Evolutionary conservation across 2,113 vertebrate genomes (phyloP).

Genomic region (Hydrolagus affinis): DNA sequence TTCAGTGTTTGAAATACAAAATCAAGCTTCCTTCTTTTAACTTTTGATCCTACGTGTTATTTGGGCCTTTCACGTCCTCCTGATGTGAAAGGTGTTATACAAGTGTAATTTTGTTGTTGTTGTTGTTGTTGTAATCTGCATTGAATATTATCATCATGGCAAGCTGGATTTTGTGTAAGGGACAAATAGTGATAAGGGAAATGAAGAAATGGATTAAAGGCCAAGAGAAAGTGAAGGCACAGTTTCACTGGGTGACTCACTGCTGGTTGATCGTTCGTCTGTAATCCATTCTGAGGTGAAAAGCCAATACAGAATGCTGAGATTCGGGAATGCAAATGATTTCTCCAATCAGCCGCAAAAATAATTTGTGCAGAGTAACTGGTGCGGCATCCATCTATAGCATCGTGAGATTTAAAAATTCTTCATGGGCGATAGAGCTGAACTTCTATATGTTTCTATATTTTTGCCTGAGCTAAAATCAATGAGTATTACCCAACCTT

Average conservation of each 20-base stretch:
- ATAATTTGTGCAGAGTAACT: not conserved
- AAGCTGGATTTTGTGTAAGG: no score
- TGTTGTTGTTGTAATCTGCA: no score
- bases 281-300: not conserved
- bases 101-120: no score
- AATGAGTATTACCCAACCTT: not conserved
- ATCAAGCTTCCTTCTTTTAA: no score
- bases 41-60: no score
- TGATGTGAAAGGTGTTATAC: no score
- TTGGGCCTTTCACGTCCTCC: no score
- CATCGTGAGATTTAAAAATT: not conserved
- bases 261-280: not conserved
- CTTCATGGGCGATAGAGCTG: not conserved
- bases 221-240: not conserved
- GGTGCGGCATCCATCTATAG: not conserved
- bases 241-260: not conserved
- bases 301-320: not conserved
- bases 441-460: not conserved
- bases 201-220: not conserved
- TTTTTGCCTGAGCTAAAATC: not conserved
- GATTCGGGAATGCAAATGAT: slow-evolving; percentile 14
- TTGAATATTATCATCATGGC: no score
- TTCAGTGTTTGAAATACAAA: no score
- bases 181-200: not conserved
- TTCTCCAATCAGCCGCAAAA: slow-evolving; percentile 20